These are phyloP conservation scores for Leptopilina syphax DNA, from an alignment of 2,888 invertebrate genomes.

Conservation along the genomic window DNA sequence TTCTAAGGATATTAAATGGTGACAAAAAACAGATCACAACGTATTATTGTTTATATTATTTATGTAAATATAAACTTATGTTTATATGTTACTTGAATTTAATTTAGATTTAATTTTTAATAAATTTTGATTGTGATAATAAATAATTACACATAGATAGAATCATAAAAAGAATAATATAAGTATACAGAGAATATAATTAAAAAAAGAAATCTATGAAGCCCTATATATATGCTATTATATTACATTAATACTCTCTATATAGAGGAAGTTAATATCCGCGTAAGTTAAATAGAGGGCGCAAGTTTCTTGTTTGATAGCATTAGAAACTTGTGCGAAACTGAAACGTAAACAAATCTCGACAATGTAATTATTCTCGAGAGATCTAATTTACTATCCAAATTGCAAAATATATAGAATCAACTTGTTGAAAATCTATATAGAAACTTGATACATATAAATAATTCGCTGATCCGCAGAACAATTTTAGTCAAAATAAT, in stretches of 20 bases:
- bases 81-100: too few species aligned
- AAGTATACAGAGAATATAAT: background rate
- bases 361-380: constrained; percentile 21
- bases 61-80: too few species aligned
- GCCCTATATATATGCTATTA: background rate
- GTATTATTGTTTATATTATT: too few species aligned
- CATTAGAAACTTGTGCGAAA: constrained; percentile 28
- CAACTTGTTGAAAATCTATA: background rate
- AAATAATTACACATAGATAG: too few species aligned
- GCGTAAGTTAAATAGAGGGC: constrained; percentile 2
- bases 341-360: constrained; percentile 36
- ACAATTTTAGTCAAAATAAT: background rate
- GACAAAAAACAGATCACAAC: too few species aligned
- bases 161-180: too few species aligned
- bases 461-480: background rate
- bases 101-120: too few species aligned
- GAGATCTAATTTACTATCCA: constrained; percentile 17
- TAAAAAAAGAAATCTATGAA: background rate
- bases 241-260: background rate
- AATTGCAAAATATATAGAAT: constrained; percentile 29
- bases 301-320: constrained; percentile 10
- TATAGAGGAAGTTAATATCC: constrained; percentile 11
- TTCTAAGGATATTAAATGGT: too few species aligned
- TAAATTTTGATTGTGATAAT: too few species aligned
- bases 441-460: background rate